Evolutionary conservation across 2,888 invertebrate genomes (phyloP).

Genomic region (Halocaridina rubra): DNA sequence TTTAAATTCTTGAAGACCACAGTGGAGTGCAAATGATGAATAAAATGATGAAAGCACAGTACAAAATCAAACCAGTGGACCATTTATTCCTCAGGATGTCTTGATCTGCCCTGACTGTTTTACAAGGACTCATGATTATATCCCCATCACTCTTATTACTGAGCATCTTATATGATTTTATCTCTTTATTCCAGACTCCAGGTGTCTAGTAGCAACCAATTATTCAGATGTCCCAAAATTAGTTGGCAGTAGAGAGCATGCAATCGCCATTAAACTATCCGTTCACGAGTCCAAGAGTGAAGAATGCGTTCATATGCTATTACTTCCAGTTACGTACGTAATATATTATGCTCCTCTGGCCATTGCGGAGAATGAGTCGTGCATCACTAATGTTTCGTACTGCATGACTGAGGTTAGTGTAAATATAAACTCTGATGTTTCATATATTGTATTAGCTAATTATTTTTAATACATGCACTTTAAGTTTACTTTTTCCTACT

Average conservation of each 20-base stretch:
- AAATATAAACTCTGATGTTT: too few relatives aligned
- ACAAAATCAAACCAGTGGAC: too few relatives aligned
- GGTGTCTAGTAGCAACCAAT: conserved; percentile 29
- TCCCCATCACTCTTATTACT: too few relatives aligned
- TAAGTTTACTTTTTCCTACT: too few relatives aligned
- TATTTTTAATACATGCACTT: too few relatives aligned
- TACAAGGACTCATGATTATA: too few relatives aligned
- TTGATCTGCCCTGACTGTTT: too few relatives aligned
- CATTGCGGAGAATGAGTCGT: not conserved
- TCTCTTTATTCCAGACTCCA: not conserved
- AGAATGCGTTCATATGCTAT: not conserved
- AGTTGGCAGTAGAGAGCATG: conserved; percentile 35
- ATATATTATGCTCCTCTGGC: conserved; percentile 22
- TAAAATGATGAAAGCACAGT: too few relatives aligned
- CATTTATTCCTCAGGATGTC: too few relatives aligned
- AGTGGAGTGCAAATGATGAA: too few relatives aligned
- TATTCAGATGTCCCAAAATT: conserved; percentile 4
- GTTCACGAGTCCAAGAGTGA: not conserved
- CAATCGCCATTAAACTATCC: conserved; percentile 21
- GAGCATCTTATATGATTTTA: not conserved
- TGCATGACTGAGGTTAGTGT: conserved; percentile 4
- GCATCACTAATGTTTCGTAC: not conserved
- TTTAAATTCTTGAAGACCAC: too few relatives aligned
- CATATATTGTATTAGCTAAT: too few relatives aligned
- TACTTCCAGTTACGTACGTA: conserved; percentile 24